Conservation (phyloP, 2,113 vertebrate genomes). For the Archilochus colubris region DNA sequence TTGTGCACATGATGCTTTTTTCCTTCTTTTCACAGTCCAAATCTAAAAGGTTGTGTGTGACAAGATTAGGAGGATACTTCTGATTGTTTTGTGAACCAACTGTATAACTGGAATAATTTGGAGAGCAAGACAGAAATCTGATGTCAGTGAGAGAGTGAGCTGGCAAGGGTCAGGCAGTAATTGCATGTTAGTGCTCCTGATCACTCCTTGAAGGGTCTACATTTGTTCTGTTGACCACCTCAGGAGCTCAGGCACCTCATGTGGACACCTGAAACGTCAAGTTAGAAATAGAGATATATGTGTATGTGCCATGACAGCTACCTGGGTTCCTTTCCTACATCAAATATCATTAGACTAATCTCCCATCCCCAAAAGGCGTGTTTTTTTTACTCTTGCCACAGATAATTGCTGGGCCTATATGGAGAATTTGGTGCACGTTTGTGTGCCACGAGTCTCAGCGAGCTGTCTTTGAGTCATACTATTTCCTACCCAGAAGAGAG, state of each 20-base stretch:
- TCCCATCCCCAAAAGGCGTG: not conserved
- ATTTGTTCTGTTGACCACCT: not conserved
- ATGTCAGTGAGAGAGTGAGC: not conserved
- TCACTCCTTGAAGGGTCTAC: not conserved
- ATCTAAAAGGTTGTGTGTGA: not conserved
- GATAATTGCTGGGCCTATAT: not conserved
- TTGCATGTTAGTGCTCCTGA: not conserved
- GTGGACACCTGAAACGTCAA: not conserved
- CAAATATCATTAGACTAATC: not conserved
- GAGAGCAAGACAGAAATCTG: not conserved
- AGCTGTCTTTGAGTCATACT: conserved; percentile 18
- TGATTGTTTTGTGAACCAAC: not conserved
- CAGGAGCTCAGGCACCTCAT: not conserved
- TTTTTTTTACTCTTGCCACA: not conserved
- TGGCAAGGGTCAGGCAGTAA: not conserved
- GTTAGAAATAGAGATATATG: not conserved
- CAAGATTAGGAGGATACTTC: not conserved
- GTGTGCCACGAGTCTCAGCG: not conserved
- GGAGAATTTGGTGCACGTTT: not conserved
- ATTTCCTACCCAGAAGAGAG: not conserved
- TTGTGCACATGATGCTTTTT: not conserved
- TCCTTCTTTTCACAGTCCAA: not conserved
- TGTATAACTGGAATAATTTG: not conserved
- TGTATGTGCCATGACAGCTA: not conserved
- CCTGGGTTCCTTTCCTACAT: not conserved